phyloP scores from a whole-genome alignment of 2,888 invertebrate species.

The Sarcophaga variegata region DNA sequence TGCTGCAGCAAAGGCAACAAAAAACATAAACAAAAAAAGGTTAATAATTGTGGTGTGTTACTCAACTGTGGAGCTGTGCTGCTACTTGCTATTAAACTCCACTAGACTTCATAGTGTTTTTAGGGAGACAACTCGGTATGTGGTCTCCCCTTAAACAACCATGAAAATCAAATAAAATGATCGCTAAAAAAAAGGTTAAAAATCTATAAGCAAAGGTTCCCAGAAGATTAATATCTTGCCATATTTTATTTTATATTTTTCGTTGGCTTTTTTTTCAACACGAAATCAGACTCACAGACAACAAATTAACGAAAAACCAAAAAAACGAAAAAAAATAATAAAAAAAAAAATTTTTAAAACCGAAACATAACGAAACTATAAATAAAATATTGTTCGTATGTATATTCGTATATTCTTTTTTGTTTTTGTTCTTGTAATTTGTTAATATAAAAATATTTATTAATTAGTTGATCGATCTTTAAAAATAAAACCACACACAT shows the following conservation, averaged over 20 bases:
- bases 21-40: slow-evolving; percentile 42
- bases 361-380: slow-evolving; percentile 60
- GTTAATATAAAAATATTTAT: slow-evolving; percentile 72
- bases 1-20: not conserved
- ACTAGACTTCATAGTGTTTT: slow-evolving; percentile 26
- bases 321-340: too few species aligned
- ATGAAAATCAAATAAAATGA: slow-evolving; percentile 25
- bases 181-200: slow-evolving; percentile 44
- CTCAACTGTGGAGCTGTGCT: slow-evolving; percentile 59
- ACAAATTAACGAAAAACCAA: slow-evolving; percentile 42
- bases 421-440: not conserved
- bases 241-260: slow-evolving; percentile 18
- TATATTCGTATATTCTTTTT: slow-evolving; percentile 25
- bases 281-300: slow-evolving; percentile 23
- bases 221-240: slow-evolving; percentile 78
- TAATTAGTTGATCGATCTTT: slow-evolving; percentile 74
- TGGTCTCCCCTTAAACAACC: slow-evolving; percentile 53
- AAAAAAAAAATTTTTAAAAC: too few species aligned
- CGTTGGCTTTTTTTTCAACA: slow-evolving; percentile 1
- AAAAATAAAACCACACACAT: slow-evolving; percentile 55
- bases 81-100: slow-evolving; percentile 63
- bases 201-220: slow-evolving; percentile 70
- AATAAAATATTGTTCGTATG: slow-evolving; percentile 27
- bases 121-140: slow-evolving; percentile 65
- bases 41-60: slow-evolving; percentile 65